Conservation (phyloP, 2,113 vertebrate species). For the Cygnus buccinator region DNA sequence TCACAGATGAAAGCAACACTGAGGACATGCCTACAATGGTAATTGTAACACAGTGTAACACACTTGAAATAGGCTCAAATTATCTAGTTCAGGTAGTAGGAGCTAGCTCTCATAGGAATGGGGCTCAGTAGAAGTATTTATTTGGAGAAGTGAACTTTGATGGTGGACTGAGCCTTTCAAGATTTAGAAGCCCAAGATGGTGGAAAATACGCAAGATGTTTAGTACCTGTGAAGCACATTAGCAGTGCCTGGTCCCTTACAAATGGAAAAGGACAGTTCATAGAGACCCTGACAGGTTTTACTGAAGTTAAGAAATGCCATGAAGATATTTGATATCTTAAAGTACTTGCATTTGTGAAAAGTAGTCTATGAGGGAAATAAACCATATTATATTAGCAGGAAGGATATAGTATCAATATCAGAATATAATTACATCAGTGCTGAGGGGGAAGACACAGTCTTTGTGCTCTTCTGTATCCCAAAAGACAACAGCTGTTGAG, state of each 20-base stretch:
- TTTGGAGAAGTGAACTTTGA: accelerated
- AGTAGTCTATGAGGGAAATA: not conserved
- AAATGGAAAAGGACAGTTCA: not conserved
- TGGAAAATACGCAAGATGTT: accelerated
- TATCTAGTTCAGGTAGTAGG: not conserved
- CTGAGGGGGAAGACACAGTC: not conserved
- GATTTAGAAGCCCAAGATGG: not conserved
- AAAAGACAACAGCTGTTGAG: not conserved
- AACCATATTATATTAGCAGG: not conserved
- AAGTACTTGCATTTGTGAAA: not conserved
- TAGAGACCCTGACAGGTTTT: not conserved
- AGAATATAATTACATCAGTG: not conserved
- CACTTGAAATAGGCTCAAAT: not conserved
- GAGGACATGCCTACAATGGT: not conserved
- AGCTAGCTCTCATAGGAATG: not conserved
- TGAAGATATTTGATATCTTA: not conserved
- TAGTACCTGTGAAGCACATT: not conserved
- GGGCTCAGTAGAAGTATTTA: not conserved
- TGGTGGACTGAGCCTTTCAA: not conserved
- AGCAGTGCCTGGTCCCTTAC: not conserved
- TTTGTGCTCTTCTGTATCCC: not conserved
- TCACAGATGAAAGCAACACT: not conserved
- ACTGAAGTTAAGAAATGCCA: not conserved
- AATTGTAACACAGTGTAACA: not conserved
- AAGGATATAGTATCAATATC: not conserved